Percentiles rank a stretch among this genome's conserved stretches.
Conservation (phyloP, 35 echinoderm and acorn worm genomes). For the Strongylocentrotus purpuratus region DNA sequence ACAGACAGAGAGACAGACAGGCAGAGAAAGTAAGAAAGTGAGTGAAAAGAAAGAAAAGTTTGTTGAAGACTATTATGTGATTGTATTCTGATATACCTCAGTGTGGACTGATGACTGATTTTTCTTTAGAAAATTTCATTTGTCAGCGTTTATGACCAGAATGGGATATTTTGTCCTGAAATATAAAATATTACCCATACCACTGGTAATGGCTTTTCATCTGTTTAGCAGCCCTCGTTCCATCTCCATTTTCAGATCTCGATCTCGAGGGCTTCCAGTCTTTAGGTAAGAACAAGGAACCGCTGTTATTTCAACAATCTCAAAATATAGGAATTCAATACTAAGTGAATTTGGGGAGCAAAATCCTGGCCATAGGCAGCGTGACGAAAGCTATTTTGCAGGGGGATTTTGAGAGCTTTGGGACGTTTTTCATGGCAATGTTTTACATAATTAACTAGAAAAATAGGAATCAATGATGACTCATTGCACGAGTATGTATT, state of each 20-base stretch:
- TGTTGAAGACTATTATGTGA: background rate
- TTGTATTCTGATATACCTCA: background rate
- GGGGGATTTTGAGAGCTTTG: background rate
- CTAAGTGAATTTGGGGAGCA: background rate
- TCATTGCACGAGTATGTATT: background rate
- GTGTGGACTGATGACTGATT: background rate
- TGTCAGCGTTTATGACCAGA: background rate
- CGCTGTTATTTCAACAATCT: background rate
- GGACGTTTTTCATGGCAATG: background rate
- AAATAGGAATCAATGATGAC: background rate
- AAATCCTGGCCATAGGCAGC: background rate
- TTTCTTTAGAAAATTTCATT: background rate
- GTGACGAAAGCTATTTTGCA: slow-evolving; percentile 2
- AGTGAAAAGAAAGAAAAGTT: background rate
- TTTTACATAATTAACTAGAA: background rate
- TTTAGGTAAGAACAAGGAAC: background rate
- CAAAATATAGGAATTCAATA: slow-evolving; percentile 13
- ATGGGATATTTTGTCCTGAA: background rate
- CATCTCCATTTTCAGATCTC: background rate
- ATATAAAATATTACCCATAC: slow-evolving; percentile 6
- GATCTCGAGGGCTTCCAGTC: background rate
- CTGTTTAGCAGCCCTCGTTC: background rate
- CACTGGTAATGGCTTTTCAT: background rate
- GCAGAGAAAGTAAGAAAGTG: background rate
- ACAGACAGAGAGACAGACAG: background rate